Conservation (phyloP, 2,797 vertebrate species). For the Brachymystax lenok region DNA sequence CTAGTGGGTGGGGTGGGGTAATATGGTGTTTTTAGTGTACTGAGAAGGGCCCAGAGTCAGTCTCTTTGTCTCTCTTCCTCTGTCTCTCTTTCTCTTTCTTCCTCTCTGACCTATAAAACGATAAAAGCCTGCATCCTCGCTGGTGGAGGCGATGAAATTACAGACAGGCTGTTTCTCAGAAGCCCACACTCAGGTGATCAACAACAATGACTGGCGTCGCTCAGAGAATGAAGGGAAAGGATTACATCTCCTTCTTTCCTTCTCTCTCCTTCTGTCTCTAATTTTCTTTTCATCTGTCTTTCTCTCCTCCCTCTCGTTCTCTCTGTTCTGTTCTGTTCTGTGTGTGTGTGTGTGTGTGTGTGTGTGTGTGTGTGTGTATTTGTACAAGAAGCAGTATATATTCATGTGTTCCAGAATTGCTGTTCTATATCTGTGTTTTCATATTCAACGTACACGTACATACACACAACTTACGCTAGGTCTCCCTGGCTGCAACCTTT, state of each 20-base stretch:
- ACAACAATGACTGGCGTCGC: background rate
- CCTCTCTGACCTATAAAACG: background rate
- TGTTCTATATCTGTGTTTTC: conserved; percentile 19
- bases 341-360: too few relatives aligned
- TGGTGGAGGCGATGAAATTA: conserved; percentile 44
- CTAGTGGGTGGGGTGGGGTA: too few relatives aligned
- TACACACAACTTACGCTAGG: background rate
- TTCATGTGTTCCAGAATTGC: background rate
- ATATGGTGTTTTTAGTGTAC: too few relatives aligned
- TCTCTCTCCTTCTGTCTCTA: background rate
- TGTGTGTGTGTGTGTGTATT: background rate
- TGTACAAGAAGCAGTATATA: background rate
- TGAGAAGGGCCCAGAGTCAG: too few relatives aligned
- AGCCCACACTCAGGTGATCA: conserved; percentile 41
- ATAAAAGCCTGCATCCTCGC: conserved; percentile 11
- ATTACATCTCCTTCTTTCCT: conserved; percentile 16
- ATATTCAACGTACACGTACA: background rate
- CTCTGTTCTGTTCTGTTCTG: background rate
- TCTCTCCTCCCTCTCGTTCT: background rate
- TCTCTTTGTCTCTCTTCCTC: background rate
- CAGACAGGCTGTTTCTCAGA: conserved; percentile 36
- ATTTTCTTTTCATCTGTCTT: background rate
- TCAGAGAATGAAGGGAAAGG: conserved; percentile 48
- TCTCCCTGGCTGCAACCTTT: conserved; percentile 48
- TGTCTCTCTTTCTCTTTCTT: background rate